phyloP scores from a whole-genome alignment of 2,888 invertebrate genomes.

The Melinaea menophilus region DNA sequence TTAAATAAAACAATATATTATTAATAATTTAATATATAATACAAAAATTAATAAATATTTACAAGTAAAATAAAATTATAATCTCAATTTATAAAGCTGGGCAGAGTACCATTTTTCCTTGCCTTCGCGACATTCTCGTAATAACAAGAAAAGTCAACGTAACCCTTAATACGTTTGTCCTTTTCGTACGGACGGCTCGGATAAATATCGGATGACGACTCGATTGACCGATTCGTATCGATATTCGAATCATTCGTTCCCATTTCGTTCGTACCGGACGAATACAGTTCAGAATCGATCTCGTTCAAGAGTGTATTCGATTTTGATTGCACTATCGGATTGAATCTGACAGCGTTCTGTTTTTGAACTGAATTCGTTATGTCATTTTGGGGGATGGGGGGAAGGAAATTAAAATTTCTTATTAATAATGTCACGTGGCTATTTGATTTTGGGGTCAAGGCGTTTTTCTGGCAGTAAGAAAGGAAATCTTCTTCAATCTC shows the following conservation, averaged over 20 bases:
- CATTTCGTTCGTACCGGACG: slow-evolving; percentile 53
- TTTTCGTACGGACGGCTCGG: slow-evolving; percentile 71
- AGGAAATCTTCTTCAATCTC: slow-evolving; percentile 91
- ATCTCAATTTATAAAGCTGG: slow-evolving; percentile 76
- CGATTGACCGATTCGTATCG: slow-evolving; percentile 62
- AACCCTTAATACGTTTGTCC: slow-evolving; percentile 85
- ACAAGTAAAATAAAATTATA: neutral
- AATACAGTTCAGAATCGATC: slow-evolving; percentile 63
- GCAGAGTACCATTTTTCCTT: slow-evolving; percentile 80
- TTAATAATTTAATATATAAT: neutral
- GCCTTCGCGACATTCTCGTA: slow-evolving; percentile 84
- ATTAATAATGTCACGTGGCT: slow-evolving; percentile 92
- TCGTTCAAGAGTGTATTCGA: slow-evolving; percentile 65
- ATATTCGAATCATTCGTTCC: slow-evolving; percentile 54
- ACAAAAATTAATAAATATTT: neutral
- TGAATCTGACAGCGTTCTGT: slow-evolving; percentile 72
- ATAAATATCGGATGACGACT: slow-evolving; percentile 66
- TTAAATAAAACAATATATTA: neutral
- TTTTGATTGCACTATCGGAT: slow-evolving; percentile 78
- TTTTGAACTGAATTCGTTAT: slow-evolving; percentile 24
- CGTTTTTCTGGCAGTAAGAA: slow-evolving; percentile 82
- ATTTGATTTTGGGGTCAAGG: slow-evolving; percentile 78
- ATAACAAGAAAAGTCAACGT: slow-evolving; percentile 91
- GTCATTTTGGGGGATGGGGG: slow-evolving; percentile 77
- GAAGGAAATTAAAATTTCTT: slow-evolving; percentile 89